A percentile compares a stretch with the other conserved stretches of the same genome.
Conservation (phyloP, 2,888 invertebrate genomes). For the Drosophila mimica region DNA sequence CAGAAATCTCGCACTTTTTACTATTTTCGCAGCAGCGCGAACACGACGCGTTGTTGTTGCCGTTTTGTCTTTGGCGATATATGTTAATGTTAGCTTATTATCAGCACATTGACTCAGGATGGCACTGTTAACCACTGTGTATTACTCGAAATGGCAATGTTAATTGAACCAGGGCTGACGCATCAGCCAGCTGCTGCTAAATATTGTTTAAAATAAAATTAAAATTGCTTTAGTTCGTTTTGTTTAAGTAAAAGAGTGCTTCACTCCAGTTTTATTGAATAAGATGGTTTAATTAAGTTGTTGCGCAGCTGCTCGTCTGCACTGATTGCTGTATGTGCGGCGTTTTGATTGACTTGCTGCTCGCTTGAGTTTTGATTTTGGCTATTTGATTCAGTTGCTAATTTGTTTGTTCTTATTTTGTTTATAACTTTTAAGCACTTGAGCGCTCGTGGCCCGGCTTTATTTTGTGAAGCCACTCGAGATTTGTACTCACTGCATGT, state of each 20-base stretch:
- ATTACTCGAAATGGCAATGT: constrained; percentile 36
- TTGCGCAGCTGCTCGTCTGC: neutral
- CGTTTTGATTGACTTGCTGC: constrained; percentile 33
- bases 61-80: constrained; percentile 43
- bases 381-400: constrained; percentile 7
- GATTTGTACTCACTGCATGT: neutral
- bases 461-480: constrained; percentile 9
- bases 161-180: constrained; percentile 17
- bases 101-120: constrained; percentile 25
- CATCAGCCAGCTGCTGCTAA: constrained; percentile 44
- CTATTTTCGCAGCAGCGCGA: constrained; percentile 47
- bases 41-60: constrained; percentile 48
- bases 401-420: constrained; percentile 2
- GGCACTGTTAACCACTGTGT: constrained; percentile 30
- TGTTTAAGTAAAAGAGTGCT: neutral
- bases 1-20: constrained; percentile 38
- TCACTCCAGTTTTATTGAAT: neutral
- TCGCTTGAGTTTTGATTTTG: constrained; percentile 12
- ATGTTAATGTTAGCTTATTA: constrained; percentile 40
- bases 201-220: constrained; percentile 46
- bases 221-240: neutral
- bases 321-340: constrained; percentile 49
- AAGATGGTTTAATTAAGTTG: neutral
- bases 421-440: constrained; percentile 26
- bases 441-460: neutral